Percentiles rank a stretch among this genome's conserved stretches.
Conservation (phyloP, 2,797 vertebrate genomes). For the Pristis pectinata region DNA sequence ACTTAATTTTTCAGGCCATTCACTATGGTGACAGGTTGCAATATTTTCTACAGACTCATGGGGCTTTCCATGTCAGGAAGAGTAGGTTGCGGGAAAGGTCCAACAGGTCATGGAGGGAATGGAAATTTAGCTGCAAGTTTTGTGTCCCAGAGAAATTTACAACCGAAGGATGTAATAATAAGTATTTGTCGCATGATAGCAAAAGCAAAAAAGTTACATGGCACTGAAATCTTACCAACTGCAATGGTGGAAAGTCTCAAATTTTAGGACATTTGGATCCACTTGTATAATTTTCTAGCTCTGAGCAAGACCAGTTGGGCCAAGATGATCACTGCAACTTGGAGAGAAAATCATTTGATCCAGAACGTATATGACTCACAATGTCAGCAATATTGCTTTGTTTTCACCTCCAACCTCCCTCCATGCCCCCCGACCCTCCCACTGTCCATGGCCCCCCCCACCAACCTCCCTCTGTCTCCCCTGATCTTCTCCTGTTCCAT, state of each 20-base stretch:
- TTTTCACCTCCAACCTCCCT: no score
- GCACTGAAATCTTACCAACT: background rate
- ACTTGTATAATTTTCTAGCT: background rate
- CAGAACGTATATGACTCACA: no score
- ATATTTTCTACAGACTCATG: background rate
- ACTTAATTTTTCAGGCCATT: background rate
- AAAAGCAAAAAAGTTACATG: background rate
- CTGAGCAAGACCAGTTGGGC: background rate
- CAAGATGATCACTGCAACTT: no score
- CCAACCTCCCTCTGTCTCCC: no score
- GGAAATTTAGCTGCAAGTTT: background rate
- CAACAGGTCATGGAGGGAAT: no score
- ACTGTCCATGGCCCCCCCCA: no score
- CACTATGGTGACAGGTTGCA: background rate
- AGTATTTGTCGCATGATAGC: background rate
- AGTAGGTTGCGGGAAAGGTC: no score
- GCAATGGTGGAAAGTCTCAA: background rate
- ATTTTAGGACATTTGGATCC: background rate
- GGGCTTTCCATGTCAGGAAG: no score
- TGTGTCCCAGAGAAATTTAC: background rate
- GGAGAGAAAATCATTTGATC: no score
- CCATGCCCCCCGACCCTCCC: no score
- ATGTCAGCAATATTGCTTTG: no score
- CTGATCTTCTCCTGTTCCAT: no score
- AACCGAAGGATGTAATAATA: background rate